Evolutionary conservation across 2,888 invertebrate species (phyloP), one percentile per base, ranked within the genome.

Genomic region (Synanthedon vespiformis): DNA sequence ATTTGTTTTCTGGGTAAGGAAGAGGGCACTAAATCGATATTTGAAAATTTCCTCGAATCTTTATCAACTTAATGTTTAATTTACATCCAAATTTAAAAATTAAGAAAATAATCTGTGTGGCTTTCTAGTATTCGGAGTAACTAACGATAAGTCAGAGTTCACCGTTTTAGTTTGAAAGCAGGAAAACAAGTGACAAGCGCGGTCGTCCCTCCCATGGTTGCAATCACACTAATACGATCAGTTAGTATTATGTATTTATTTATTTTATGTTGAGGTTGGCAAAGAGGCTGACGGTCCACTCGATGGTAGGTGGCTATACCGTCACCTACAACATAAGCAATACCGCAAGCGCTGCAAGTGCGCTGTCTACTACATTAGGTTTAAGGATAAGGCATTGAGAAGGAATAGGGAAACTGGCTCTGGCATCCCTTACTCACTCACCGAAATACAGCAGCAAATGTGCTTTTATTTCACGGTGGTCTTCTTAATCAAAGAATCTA

Each of bases 151-250:
- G 34, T 34, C 6, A 44, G 10, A 44, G 13, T 44, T 44, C 47
- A 14, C 47, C 48, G 22, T 16, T n/a, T 14, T 13, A 44, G 13
- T 48, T 48, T 61, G 66, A 64, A 64, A 70, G 65, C 65, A 63
- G 61, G 68, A 67, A 72, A 74, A 70, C 67, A 68, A 71, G 68
- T 65, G 70, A 72, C 67, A 72, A 59, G 64, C 65, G 67, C 69
- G 68, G 67, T 13, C 44, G 44, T 44, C 65, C 64, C 64, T 65
- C 60, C 67, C 59, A 68, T 68, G 68, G 69, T 63, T 56, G 56
- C 56, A 60, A 58, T 56, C 61, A 60, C 63, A 53, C 58, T 61
- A 62, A 64, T 58, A 61, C 70, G 68, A 73, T 71, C 69, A 67
- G 65, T 61, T 61, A 59, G 34, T 34, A 34, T 0, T 34, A 34